Conservation (phyloP, 2,797 vertebrate species). For the Mionectes olivaceus region DNA sequence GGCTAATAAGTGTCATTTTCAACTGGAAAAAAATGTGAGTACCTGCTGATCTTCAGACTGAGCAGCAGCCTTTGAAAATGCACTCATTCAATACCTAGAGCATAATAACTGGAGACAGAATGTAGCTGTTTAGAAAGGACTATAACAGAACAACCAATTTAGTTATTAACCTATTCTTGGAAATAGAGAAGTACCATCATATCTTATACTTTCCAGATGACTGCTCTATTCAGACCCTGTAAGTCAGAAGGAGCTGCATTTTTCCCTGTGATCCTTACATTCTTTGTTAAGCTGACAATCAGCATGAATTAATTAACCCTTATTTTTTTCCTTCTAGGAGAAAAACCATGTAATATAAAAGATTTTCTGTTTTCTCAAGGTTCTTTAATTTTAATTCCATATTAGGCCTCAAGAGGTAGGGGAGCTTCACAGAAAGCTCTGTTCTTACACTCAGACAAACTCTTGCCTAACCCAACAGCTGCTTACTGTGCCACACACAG, state of each 20-base stretch:
- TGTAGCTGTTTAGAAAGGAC: background rate
- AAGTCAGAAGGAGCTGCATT: background rate
- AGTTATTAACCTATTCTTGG: constrained; percentile 36
- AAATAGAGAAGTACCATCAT: background rate
- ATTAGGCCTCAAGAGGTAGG: background rate
- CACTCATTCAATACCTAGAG: background rate
- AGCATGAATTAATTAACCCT: constrained; percentile 11
- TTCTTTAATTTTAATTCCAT: background rate
- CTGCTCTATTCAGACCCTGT: constrained; percentile 21
- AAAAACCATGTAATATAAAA: background rate
- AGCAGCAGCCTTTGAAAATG: background rate
- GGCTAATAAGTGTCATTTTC: background rate
- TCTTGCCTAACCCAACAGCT: background rate
- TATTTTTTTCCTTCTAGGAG: background rate
- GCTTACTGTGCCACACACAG: background rate
- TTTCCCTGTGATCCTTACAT: background rate
- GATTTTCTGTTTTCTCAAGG: background rate
- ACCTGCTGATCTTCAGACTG: background rate
- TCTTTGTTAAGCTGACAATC: constrained; percentile 37
- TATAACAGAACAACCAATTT: constrained; percentile 12
- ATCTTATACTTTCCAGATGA: constrained; percentile 21
- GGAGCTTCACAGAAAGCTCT: background rate
- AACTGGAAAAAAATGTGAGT: background rate
- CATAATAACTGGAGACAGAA: background rate
- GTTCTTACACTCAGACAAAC: background rate